Evolutionary conservation across 2,888 invertebrate species (phyloP), one percentile per base, ranked within the genome.

Genomic region (Leptogaster cylindrica): DNA sequence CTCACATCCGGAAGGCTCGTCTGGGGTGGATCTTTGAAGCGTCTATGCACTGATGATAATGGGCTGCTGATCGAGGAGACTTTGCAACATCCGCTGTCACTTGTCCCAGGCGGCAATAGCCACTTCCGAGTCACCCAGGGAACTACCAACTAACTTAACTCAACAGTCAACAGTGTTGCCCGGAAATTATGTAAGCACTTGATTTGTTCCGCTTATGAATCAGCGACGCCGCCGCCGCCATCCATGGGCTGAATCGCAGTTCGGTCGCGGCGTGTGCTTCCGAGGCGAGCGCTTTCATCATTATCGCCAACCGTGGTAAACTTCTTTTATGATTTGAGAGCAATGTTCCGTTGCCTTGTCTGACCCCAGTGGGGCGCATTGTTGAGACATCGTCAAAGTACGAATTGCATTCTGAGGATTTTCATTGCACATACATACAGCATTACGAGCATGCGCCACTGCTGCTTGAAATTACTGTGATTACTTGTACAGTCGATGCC

Each of bases 111-210:
- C n/a, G n/a, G n/a, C n/a, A n/a, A n/a, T n/a, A n/a, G n/a, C n/a
- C n/a, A n/a, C n/a, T n/a, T n/a, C n/a, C n/a, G n/a, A n/a, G n/a
- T n/a, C n/a, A 23, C 12, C 23, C 27, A 50, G n/a, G 25, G 14
- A 10, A 50, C 25, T 23, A 23, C 50, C 14, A 50, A 25, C 23
- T 12, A 48, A n/a, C 27, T 25, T 25, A 25, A 31, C 2, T 31
- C n/a, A n/a, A n/a, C n/a, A n/a, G n/a, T n/a, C n/a, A n/a, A n/a
- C n/a, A n/a, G n/a, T n/a, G n/a, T 51, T 52, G 28, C 31, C 31
- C 52, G 52, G 55, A 36, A 55, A 55, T 55, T 55, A 55, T 55
- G 23, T 55, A 55, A 58, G 31, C 41, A 8, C 20, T 58, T 41
- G 41, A 20, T 39, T 10, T 41, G 55, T 55, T 58, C 39, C 39